These are phyloP conservation scores for Cydia strobilella DNA, from an alignment of 1,140 invertebrate genomes.

Conservation along the genomic window DNA sequence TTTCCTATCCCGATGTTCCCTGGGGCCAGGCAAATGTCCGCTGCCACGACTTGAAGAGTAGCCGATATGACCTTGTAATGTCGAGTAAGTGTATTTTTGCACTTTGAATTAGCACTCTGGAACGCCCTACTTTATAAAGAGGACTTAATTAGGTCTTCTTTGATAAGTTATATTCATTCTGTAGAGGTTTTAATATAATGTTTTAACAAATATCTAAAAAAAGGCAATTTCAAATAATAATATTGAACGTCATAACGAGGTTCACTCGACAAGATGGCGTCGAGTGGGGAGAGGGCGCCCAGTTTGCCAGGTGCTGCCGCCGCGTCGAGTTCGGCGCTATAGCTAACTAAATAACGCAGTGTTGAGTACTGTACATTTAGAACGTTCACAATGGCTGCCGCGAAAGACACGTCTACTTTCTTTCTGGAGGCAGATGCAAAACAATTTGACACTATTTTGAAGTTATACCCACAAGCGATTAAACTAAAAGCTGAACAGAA, in stretches of 20 bases:
- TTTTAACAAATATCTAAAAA: constrained; percentile 36
- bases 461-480: constrained; percentile 93
- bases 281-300: constrained; percentile 78
- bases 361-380: constrained; percentile 80
- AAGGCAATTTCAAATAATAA: constrained; percentile 65
- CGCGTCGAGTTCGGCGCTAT: constrained; percentile 80
- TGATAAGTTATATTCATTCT: not conserved
- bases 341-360: constrained; percentile 79
- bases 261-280: constrained; percentile 75
- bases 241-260: constrained; percentile 76
- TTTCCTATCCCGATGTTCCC: constrained; percentile 65
- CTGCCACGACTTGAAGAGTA: constrained; percentile 66
- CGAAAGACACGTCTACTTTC: constrained; percentile 93
- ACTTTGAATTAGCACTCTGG: constrained; percentile 41
- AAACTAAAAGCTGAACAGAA: constrained; percentile 92
- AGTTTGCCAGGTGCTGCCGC: constrained; percentile 80
- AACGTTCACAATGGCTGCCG: constrained; percentile 89
- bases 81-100: constrained; percentile 74
- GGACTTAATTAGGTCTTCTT: not conserved
- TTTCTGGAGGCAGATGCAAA: constrained; percentile 91
- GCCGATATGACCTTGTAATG: constrained; percentile 75
- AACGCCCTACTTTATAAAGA: not conserved
- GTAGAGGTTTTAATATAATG: not conserved
- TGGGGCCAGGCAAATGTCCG: constrained; percentile 68
- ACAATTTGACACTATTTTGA: constrained; percentile 93